These are phyloP conservation scores for Abramis brama DNA, from an alignment of 2,113 vertebrate genomes.

Conservation along the genomic window DNA sequence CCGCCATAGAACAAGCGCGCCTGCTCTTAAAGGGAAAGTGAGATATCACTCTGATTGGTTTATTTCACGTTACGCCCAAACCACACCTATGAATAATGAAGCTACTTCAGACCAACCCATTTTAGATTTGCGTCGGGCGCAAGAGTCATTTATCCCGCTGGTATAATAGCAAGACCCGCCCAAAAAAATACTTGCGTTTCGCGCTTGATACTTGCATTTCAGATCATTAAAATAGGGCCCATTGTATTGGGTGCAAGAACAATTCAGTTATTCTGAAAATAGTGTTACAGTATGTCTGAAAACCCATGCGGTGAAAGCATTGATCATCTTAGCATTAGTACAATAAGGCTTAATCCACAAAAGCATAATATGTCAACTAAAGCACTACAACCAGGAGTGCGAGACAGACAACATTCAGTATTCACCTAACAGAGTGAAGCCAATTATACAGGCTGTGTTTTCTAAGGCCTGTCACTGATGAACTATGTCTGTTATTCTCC, in stretches of 20 bases:
- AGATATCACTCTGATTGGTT: no score
- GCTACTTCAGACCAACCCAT: no score
- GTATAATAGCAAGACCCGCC: no score
- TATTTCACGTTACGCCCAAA: no score
- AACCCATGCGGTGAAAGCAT: background rate
- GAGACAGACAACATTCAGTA: conserved; percentile 3
- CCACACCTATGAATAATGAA: no score
- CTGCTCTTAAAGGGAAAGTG: no score
- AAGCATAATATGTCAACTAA: background rate
- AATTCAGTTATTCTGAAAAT: background rate
- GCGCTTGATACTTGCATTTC: no score
- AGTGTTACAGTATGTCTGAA: background rate
- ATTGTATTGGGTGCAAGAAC: background rate
- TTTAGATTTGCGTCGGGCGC: no score
- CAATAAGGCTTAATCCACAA: background rate
- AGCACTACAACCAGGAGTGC: background rate
- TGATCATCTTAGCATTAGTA: background rate
- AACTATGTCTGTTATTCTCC: conserved; percentile 30
- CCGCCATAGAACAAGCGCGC: no score
- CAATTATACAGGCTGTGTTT: conserved; percentile 48
- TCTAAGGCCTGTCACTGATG: conserved; percentile 34
- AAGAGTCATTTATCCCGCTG: no score
- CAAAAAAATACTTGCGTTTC: no score
- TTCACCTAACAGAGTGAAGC: conserved; percentile 32
- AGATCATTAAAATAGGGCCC: no score